Evolutionary conservation across 1,140 invertebrate species (phyloP).

Genomic region (Meloidogyne floridensis): DNA sequence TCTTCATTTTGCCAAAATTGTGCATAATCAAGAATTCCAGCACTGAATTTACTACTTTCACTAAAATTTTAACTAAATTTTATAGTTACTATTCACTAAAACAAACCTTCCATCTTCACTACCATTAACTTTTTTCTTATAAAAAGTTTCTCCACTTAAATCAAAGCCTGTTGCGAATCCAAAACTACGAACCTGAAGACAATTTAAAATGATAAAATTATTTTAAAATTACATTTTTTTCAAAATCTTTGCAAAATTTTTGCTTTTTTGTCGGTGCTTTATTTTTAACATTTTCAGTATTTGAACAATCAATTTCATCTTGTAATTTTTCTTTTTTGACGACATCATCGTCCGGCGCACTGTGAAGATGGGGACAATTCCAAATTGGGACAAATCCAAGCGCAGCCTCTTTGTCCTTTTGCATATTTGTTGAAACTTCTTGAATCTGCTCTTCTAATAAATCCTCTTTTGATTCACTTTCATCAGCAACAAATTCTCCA

Average conservation of each 20-base stretch:
- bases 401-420: not conserved
- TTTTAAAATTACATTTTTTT: not conserved
- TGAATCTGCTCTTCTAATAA: not conserved
- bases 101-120: not conserved
- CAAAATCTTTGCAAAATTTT: not conserved
- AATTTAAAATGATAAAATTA: constrained; percentile 13
- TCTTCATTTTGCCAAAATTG: not conserved
- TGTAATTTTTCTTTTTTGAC: not conserved
- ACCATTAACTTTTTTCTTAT: not conserved
- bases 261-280: not conserved
- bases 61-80: not conserved
- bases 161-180: constrained; percentile 28
- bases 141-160: not conserved
- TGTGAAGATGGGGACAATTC: too few species aligned
- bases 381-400: too few species aligned
- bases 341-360: not conserved
- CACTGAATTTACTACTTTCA: constrained; percentile 4
- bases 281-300: not conserved
- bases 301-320: not conserved
- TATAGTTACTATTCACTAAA: not conserved
- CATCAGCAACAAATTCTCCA: not conserved
- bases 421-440: not conserved
- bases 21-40: not conserved
- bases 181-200: constrained; percentile 36
- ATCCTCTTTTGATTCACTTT: constrained; percentile 16